Evolutionary conservation across 2,888 invertebrate species (phyloP), one percentile per base, ranked within the genome.

Genomic region (Archaeoteleia sp.): DNA sequence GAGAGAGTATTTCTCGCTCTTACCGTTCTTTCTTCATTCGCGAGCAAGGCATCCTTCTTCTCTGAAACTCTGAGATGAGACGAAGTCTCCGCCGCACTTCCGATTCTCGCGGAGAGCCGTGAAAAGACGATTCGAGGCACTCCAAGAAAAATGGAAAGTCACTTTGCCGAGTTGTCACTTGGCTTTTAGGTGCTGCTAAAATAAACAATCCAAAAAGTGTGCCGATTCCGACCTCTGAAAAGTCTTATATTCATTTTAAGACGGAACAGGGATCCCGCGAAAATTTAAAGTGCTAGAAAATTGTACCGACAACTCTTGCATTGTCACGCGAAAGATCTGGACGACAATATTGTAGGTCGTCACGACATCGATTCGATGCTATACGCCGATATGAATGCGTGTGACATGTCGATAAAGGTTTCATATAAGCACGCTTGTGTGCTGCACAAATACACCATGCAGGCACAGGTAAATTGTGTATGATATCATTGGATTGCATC

Each of bases 371-470:
- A 49, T 58, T 49, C 10, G 49, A 49, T 49, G 32, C 10, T 37
- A 20, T 20, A 27, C 25, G 25, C 10, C 40, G 48, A 57, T 57
- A 57, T 34, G 39, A 48, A 17, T 55, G 45, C 43, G 25, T 32
- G 29, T 57, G 37, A 57, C 45, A 37, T 20, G 23, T 46, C 39
- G 39, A 46, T 57, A 57, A 46, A 39, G 45, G 29, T 46, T 57
- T 27, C 20, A 45, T 57, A 32, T 10, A 20, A 29, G 7, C 37
- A 12, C 14, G 25, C 34, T 2, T 14, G 17, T 8, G 13, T 25
- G 35, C 12, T 12, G 6, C 15, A 12, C 35, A 35, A 32, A 34
- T n/a, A 37, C 34, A 17, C 17, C 51, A 23, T 1, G 15, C 15
- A 13, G 20, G 20, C 15, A 35, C n/a, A n/a, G 25, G 35, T 55